Conservation (phyloP, 2,888 invertebrate species). For the Buathra laborator region DNA sequence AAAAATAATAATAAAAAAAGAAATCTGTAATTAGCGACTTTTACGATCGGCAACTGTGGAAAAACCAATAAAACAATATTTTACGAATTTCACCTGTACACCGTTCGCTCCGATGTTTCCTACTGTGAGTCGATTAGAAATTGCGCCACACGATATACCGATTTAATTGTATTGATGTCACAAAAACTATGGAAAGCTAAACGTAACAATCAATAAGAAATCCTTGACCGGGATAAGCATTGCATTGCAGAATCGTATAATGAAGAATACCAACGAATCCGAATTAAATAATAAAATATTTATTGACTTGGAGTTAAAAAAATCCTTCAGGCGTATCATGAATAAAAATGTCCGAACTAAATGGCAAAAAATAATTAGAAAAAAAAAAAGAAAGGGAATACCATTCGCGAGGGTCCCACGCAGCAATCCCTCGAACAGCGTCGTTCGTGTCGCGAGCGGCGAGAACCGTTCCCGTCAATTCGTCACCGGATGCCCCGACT, state of each 20-base stretch:
- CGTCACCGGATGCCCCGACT: conserved; percentile 7
- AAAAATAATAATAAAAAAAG: conserved; percentile 52
- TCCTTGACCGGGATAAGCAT: too few relatives aligned
- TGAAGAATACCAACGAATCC: neutral
- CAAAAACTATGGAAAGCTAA: too few relatives aligned
- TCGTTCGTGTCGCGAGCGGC: neutral
- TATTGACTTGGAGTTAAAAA: neutral
- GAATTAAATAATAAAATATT: neutral
- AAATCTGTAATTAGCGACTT: conserved; percentile 68
- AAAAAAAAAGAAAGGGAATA: neutral
- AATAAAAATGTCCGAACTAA: neutral
- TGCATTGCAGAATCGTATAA: too few relatives aligned
- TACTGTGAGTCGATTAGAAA: neutral
- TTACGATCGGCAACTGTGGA: conserved; percentile 65
- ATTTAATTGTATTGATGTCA: neutral
- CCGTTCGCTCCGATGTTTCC: neutral
- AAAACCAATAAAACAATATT: conserved; percentile 50
- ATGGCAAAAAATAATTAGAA: neutral
- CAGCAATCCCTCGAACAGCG: neutral
- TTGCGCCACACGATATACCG: neutral
- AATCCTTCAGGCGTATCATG: neutral
- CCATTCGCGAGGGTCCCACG: neutral
- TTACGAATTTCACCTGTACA: conserved; percentile 56
- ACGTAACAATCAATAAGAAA: too few relatives aligned
- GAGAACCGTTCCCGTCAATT: conserved; percentile 25